phyloP scores from a whole-genome alignment of 2,797 vertebrate genomes.

The Sebastes nivosus region DNA sequence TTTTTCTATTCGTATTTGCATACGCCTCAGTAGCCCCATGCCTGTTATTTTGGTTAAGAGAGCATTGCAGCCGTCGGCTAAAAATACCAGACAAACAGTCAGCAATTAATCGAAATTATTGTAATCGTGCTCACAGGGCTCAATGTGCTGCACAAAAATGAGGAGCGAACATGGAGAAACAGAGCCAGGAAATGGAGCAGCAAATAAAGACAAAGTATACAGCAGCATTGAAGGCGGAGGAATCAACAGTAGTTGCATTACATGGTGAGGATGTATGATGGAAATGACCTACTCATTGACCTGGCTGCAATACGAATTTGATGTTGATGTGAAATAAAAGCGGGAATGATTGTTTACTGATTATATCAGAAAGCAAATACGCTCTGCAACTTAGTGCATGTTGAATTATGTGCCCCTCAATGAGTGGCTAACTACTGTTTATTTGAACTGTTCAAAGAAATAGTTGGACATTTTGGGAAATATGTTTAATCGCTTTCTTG shows the following conservation, averaged over 20 bases:
- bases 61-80: slow-evolving; percentile 32
- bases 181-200: slow-evolving; percentile 22
- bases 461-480: not conserved
- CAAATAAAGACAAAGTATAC: slow-evolving; percentile 37
- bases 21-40: not conserved
- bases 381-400: not conserved
- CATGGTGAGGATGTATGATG: not conserved
- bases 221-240: not conserved
- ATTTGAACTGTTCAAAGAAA: not conserved
- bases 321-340: slow-evolving; percentile 8
- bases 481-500: not conserved
- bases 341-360: not conserved
- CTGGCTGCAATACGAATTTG: not conserved
- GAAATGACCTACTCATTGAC: not conserved
- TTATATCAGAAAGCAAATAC: not conserved
- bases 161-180: not conserved
- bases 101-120: slow-evolving; percentile 51
- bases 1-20: slow-evolving; percentile 15
- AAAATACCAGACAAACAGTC: slow-evolving; percentile 26
- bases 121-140: slow-evolving; percentile 34
- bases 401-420: slow-evolving; percentile 17
- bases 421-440: not conserved
- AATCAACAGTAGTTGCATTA: slow-evolving; percentile 11
- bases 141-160: slow-evolving; percentile 23
- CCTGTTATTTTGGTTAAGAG: slow-evolving; percentile 30